Percentiles rank a stretch among this genome's conserved stretches.
phyloP scores from a whole-genome alignment of 2,888 invertebrate species.

The Nomada lathburiana region DNA sequence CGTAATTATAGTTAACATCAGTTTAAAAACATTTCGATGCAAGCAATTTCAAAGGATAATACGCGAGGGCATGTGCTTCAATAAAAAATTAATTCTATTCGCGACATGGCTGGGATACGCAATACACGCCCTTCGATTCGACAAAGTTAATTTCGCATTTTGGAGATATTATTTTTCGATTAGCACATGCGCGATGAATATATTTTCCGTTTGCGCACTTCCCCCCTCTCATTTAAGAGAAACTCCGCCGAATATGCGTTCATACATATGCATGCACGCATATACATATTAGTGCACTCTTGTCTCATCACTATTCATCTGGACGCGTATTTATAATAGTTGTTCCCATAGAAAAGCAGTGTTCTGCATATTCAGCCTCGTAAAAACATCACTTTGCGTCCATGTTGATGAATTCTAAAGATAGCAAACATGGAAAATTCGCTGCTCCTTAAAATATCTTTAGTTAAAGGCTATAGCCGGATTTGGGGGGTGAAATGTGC shows the following conservation, averaged over 20 bases:
- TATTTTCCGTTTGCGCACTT: slow-evolving; percentile 45
- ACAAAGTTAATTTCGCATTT: slow-evolving; percentile 55
- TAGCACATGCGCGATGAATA: slow-evolving; percentile 59
- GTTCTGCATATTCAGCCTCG: slow-evolving; percentile 54
- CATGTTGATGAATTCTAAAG: slow-evolving; percentile 21
- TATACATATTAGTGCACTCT: slow-evolving; percentile 69
- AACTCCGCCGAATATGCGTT: slow-evolving; percentile 68
- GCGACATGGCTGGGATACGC: background rate
- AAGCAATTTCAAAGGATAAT: slow-evolving; percentile 11
- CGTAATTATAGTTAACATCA: background rate
- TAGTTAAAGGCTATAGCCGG: too few relatives aligned
- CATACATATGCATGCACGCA: slow-evolving; percentile 71
- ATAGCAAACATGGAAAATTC: slow-evolving; percentile 11
- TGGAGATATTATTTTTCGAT: slow-evolving; percentile 61
- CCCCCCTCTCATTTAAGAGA: slow-evolving; percentile 57
- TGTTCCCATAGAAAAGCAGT: slow-evolving; percentile 60
- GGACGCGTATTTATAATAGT: slow-evolving; percentile 48
- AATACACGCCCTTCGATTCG: background rate
- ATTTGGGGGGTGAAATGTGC: too few relatives aligned
- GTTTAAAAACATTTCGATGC: background rate
- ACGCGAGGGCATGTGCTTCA: background rate
- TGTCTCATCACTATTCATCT: slow-evolving; percentile 72
- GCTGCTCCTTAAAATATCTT: background rate
- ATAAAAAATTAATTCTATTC: slow-evolving; percentile 2
- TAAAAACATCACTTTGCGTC: slow-evolving; percentile 42